Conservation (phyloP, 2,888 invertebrate species). For the Diabrotica balteata region DNA sequence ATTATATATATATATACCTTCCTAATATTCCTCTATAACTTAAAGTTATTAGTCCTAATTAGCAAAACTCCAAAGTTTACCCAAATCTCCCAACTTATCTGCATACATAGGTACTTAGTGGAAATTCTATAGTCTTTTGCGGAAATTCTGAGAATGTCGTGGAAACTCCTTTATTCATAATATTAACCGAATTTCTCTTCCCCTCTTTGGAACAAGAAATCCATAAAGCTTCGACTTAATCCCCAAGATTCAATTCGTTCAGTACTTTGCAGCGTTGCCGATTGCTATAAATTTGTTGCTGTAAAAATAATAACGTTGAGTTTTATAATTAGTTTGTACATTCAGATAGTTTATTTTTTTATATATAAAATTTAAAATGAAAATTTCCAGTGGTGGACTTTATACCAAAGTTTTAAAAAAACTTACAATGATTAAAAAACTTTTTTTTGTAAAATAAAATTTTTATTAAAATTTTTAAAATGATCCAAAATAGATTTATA, state of each 20-base stretch:
- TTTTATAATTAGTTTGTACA: no score
- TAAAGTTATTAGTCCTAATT: constrained; percentile 6
- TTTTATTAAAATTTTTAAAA: no score
- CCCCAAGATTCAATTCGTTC: constrained; percentile 5
- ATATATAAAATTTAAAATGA: no score
- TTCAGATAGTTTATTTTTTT: no score
- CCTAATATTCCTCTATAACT: not conserved
- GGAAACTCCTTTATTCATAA: constrained; percentile 17
- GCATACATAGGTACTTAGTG: constrained; percentile 6
- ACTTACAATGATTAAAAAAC: no score
- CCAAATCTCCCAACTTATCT: constrained; percentile 5
- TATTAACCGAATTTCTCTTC: constrained; percentile 4
- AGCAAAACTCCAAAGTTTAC: constrained; percentile 13
- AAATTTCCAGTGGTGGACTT: no score
- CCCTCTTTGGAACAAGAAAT: constrained; percentile 1
- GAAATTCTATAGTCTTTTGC: constrained; percentile 13
- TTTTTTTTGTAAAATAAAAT: no score
- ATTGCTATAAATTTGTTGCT: no score
- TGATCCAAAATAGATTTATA: no score
- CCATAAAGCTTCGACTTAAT: constrained; percentile 7
- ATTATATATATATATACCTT: no score
- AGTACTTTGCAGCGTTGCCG: constrained; percentile 9
- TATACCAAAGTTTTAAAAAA: no score
- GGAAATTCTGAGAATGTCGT: constrained; percentile 7
- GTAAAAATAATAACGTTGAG: no score